Percentiles rank a stretch among this genome's conserved stretches.
phyloP scores from a whole-genome alignment of 2,888 invertebrate genomes.

The Sminthurides aquaticus region DNA sequence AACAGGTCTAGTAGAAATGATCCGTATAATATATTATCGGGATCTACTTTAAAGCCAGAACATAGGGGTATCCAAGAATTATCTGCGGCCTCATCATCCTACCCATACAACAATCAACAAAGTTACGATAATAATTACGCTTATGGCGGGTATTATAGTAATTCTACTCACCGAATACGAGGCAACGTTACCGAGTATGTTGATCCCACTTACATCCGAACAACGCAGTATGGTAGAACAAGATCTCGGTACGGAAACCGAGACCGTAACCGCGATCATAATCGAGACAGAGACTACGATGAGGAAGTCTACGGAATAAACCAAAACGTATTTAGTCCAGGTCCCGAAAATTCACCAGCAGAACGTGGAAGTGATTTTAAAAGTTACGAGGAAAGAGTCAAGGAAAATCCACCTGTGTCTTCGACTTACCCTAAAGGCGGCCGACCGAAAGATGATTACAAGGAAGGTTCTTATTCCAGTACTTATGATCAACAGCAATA shows the following conservation, averaged over 20 bases:
- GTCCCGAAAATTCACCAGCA: neutral
- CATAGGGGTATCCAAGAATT: neutral
- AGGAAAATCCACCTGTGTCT: conserved; percentile 6
- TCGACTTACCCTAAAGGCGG: conserved; percentile 8
- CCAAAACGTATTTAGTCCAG: neutral
- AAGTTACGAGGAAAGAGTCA: conserved; percentile 17
- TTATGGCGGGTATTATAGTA: conserved; percentile 8
- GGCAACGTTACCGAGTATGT: conserved; percentile 15
- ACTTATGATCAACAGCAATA: conserved; percentile 1
- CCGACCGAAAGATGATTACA: conserved; percentile 3
- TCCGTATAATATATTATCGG: neutral
- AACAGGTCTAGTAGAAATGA: neutral
- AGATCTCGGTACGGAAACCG: conserved; percentile 11
- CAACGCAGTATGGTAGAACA: neutral
- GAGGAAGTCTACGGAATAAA: conserved; percentile 1
- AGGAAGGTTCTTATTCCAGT: neutral
- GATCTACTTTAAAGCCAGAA: neutral
- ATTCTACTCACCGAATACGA: conserved; percentile 12
- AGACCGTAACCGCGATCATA: conserved; percentile 11
- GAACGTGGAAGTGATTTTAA: neutral
- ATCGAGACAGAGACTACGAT: conserved; percentile 11
- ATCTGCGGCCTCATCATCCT: neutral
- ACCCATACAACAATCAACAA: neutral
- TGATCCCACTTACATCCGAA: neutral
- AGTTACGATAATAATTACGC: neutral